Conservation (phyloP, 2,888 invertebrate species). For the Drosophila demipolita region DNA sequence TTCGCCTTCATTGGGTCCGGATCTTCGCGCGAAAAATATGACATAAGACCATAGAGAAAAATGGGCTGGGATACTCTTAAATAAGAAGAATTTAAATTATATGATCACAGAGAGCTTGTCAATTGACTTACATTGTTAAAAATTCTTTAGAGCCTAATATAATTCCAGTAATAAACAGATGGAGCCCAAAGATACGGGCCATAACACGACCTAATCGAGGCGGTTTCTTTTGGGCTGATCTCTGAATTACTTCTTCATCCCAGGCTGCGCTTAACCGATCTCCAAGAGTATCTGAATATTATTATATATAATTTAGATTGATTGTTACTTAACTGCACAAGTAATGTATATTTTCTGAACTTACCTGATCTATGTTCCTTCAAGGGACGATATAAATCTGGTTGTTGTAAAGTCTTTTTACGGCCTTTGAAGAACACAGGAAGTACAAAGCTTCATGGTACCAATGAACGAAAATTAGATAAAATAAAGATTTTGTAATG, state of each 20-base stretch:
- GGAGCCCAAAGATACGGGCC: slow-evolving; percentile 82
- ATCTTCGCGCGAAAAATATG: slow-evolving; percentile 85
- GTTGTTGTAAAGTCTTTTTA: slow-evolving; percentile 89
- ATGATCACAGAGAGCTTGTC: background rate
- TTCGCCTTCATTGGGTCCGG: slow-evolving; percentile 87
- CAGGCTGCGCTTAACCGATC: slow-evolving; percentile 36
- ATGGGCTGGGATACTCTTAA: slow-evolving; percentile 88
- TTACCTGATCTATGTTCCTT: slow-evolving; percentile 88
- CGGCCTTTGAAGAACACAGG: slow-evolving; percentile 91
- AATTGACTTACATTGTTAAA: slow-evolving; percentile 84
- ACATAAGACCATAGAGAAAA: slow-evolving; percentile 87
- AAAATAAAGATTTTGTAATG: background rate
- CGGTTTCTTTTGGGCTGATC: slow-evolving; percentile 30
- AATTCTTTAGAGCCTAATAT: slow-evolving; percentile 87
- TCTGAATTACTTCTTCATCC: slow-evolving; percentile 33
- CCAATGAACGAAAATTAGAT: background rate
- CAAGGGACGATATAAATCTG: slow-evolving; percentile 90
- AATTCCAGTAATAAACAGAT: slow-evolving; percentile 87
- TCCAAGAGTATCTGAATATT: slow-evolving; percentile 36
- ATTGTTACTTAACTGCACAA: background rate
- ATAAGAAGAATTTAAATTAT: background rate
- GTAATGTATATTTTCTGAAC: slow-evolving; percentile 1
- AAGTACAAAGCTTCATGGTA: slow-evolving; percentile 89
- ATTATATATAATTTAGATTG: background rate
- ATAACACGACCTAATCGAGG: slow-evolving; percentile 26